Percentiles rank a stretch among this genome's conserved stretches.
Conservation (phyloP, 2,113 vertebrate genomes). For the Rutilus rutilus region DNA sequence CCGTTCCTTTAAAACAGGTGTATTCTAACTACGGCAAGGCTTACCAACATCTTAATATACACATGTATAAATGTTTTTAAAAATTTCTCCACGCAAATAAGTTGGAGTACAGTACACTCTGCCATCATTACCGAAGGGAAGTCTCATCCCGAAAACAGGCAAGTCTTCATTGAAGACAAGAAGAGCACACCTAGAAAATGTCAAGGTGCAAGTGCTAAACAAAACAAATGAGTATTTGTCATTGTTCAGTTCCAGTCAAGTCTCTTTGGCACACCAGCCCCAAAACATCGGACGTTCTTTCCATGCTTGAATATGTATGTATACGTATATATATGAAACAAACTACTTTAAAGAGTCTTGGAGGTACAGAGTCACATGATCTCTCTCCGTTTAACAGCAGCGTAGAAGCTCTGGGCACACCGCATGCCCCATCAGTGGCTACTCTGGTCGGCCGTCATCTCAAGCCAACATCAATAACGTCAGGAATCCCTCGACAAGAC, state of each 20-base stretch:
- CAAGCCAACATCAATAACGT: conserved; percentile 75
- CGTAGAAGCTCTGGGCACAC: conserved; percentile 71
- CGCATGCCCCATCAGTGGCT: conserved; percentile 66
- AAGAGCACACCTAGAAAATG: conserved; percentile 62
- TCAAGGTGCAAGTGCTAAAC: conserved; percentile 67
- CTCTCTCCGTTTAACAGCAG: conserved; percentile 70
- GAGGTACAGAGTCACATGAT: conserved; percentile 60
- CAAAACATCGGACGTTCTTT: conserved; percentile 54
- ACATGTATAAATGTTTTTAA: conserved; percentile 77
- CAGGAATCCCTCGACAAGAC: conserved; percentile 62
- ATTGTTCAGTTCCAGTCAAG: conserved; percentile 69
- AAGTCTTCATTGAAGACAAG: conserved; percentile 97
- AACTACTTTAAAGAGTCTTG: conserved; percentile 62
- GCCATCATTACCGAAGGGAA: conserved; percentile 66
- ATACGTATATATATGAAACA: conserved; percentile 33
- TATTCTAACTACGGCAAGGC: conserved; percentile 68
- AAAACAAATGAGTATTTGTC: conserved; percentile 51
- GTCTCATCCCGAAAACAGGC: conserved; percentile 67
- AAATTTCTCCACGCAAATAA: conserved; percentile 83
- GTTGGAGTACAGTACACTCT: conserved; percentile 72
- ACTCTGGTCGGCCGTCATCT: conserved; percentile 70
- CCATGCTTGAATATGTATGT: conserved; percentile 61
- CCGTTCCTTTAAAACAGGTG: conserved; percentile 70
- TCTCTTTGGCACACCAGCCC: conserved; percentile 74
- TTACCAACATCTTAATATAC: conserved; percentile 67